These are phyloP conservation scores for Siphlonurus alternatus DNA, from an alignment of 2,888 invertebrate genomes.

Conservation along the genomic window DNA sequence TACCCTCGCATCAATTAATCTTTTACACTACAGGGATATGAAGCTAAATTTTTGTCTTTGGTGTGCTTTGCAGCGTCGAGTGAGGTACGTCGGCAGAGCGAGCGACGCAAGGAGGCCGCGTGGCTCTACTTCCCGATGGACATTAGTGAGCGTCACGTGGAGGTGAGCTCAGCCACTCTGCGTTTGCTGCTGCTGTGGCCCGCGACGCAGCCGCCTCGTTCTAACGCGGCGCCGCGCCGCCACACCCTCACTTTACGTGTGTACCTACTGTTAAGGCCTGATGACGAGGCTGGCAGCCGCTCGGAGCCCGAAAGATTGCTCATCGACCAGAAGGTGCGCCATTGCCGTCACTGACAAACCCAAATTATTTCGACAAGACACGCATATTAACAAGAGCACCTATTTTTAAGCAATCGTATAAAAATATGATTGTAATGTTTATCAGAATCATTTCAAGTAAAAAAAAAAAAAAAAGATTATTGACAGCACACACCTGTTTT, in stretches of 20 bases:
- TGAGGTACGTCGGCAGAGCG: neutral
- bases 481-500: too few relatives aligned
- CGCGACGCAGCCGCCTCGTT: neutral
- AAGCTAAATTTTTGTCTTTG: neutral
- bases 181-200: neutral
- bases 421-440: too few relatives aligned
- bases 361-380: too few relatives aligned
- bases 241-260: neutral
- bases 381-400: too few relatives aligned
- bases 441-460: too few relatives aligned
- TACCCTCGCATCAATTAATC: neutral
- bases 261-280: neutral
- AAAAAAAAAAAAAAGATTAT: too few relatives aligned
- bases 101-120: neutral
- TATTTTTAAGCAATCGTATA: too few relatives aligned
- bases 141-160: neutral
- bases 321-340: neutral
- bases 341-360: too few relatives aligned
- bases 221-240: neutral
- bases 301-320: neutral
- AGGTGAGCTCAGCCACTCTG: neutral
- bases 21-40: neutral
- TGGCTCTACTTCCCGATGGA: neutral
- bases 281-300: neutral
- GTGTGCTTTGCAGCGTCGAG: neutral